Base-by-base conservation (phyloP, 1,140 invertebrate genomes). In the Drosophila kurseongensis region DNA sequence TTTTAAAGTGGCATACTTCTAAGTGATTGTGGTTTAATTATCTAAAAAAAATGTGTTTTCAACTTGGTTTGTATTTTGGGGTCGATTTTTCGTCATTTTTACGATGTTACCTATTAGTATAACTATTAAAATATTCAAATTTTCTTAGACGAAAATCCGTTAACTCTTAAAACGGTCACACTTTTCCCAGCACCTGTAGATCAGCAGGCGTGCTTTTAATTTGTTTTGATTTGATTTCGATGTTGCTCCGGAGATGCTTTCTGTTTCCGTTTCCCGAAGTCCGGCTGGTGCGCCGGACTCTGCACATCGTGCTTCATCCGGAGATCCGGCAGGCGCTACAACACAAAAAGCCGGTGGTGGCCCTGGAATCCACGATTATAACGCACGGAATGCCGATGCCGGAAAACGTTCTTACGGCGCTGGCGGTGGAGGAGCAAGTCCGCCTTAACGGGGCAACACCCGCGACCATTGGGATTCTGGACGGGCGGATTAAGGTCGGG, bases 351-450 rank as follows among this genome's bases (percentile, higher is more conserved):
- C 89, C 92, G 6, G 66, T 99, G 55, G 97, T 99, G 7, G 98
- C 98, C 4, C 93, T 99, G 68, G 99, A 99, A 94, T 98, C 97
- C 12, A 98, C 99, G 4, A 98, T 99, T 51, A 98, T 99, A 45
- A 99, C 98, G 2, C 99, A 99, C 93, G 99, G 99, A 44, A 98
- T 99, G 96, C 98, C 98, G 0, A 97, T 95, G 93, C 99, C 99
- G 0, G 92, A 96, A 40, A 99, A 99, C 93, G 93, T 98, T 48
- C 93, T 96, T 74, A 98, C 97, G 32, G 98, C 98, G 5, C 40
- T 95, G 13, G 93, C 95, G 89, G 96, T 99, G 0, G 97, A 99
- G 93, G 91, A 96, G 62, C 94, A 96, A 59, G 94, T 99, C 5
- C 94, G 95, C 75, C 78, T 91, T 41, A 84, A 98, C 95, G 97